Evolutionary conservation across 92 coral and sea anemone species (phyloP).

Genomic region (Phenganax stokvisi): DNA sequence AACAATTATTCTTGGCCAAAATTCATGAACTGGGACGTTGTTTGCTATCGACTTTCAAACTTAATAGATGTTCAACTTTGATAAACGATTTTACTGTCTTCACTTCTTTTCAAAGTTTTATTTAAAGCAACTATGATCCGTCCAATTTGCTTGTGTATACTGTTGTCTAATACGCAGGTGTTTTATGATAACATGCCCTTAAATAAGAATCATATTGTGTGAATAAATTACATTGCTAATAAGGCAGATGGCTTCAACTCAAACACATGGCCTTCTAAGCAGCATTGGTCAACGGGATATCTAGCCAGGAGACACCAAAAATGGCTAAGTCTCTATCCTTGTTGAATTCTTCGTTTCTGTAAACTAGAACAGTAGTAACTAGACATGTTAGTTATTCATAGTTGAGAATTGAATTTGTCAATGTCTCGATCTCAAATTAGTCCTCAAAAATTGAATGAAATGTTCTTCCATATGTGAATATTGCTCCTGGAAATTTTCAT

Average conservation of each 20-base stretch:
- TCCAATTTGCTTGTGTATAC: conserved; percentile 32
- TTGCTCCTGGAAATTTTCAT: too few species aligned
- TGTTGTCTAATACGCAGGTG: conserved; percentile 37
- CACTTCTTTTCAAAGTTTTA: not conserved
- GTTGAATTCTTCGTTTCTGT: too few species aligned
- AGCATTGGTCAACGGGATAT: not conserved
- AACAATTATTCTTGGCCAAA: not conserved
- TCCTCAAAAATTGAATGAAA: too few species aligned
- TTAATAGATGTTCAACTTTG: not conserved
- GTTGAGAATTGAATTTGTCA: too few species aligned
- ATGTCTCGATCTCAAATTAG: too few species aligned
- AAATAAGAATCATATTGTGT: conserved; percentile 7
- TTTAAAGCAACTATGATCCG: conserved; percentile 16
- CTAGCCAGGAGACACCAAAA: not conserved
- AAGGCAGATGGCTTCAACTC: conserved; percentile 6
- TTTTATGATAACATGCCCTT: conserved; percentile 31
- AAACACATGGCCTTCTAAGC: not conserved
- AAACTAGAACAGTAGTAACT: too few species aligned
- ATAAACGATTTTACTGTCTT: not conserved
- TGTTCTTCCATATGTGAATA: too few species aligned
- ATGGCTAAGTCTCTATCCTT: too few species aligned
- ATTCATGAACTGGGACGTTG: not conserved
- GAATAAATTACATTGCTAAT: conserved; percentile 35
- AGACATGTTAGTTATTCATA: too few species aligned
- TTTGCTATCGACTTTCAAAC: too few species aligned